Percentiles rank a stretch among this genome's conserved stretches.
Evolutionary conservation across 1,140 invertebrate genomes (phyloP).

Genomic region (Drosophila rufa): DNA sequence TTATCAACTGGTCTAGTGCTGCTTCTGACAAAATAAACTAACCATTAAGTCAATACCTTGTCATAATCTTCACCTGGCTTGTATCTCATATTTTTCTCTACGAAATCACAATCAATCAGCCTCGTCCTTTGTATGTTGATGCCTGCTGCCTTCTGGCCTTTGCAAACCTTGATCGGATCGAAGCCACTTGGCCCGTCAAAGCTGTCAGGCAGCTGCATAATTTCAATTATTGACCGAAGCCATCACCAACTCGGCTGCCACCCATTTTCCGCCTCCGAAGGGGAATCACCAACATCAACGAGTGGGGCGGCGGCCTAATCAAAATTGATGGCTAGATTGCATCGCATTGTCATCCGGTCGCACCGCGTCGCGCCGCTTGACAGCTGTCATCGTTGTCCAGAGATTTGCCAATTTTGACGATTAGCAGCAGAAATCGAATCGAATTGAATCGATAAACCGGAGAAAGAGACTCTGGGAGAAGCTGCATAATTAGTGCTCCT

Average conservation of each 20-base stretch:
- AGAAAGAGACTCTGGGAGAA: neutral
- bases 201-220: slow-evolving; percentile 50
- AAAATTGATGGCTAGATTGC: slow-evolving; percentile 73
- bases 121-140: neutral
- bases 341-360: slow-evolving; percentile 36
- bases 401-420: slow-evolving; percentile 65
- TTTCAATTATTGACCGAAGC: slow-evolving; percentile 61
- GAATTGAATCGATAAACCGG: slow-evolving; percentile 8
- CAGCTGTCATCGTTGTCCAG: slow-evolving; percentile 68
- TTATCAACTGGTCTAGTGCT: no score
- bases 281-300: slow-evolving; percentile 1
- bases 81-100: neutral
- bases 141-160: neutral
- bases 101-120: neutral
- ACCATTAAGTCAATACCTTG: no score
- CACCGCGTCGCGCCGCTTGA: slow-evolving; percentile 35
- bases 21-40: no score
- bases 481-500: slow-evolving; percentile 35
- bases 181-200: slow-evolving; percentile 8
- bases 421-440: slow-evolving; percentile 40
- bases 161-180: neutral
- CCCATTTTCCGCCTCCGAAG: neutral
- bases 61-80: no score
- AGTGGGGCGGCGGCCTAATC: slow-evolving; percentile 52
- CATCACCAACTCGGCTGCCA: slow-evolving; percentile 1